phyloP scores from a whole-genome alignment of 2,888 invertebrate species.

The Drosophila anomalata region DNA sequence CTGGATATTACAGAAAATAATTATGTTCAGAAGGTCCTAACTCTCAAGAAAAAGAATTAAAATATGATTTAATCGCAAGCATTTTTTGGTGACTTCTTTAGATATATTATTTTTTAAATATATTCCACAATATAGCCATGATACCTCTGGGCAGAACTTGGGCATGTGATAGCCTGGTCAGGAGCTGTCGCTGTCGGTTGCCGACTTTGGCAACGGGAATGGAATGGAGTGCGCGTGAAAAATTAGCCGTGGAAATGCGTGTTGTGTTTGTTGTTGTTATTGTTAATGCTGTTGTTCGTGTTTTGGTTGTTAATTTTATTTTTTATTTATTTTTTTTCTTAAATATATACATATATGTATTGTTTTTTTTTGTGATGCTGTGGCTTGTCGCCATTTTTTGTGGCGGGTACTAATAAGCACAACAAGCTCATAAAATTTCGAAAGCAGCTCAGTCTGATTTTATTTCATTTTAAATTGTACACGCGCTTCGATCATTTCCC shows the following conservation, averaged over 20 bases:
- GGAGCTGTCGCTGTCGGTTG: constrained; percentile 70
- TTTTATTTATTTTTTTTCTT: neutral
- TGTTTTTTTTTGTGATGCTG: constrained; percentile 8
- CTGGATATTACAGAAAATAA: too few species aligned
- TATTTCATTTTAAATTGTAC: constrained; percentile 71
- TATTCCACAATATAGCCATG: neutral
- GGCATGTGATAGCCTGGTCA: constrained; percentile 61
- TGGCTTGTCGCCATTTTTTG: constrained; percentile 79
- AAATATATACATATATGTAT: neutral
- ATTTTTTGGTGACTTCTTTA: neutral
- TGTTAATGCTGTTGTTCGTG: constrained; percentile 35
- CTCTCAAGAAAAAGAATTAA: too few species aligned
- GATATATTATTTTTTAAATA: too few species aligned
- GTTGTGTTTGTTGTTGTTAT: constrained; percentile 54
- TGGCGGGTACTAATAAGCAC: constrained; percentile 69
- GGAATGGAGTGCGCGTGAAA: constrained; percentile 65
- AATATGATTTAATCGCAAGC: neutral
- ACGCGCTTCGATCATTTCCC: constrained; percentile 57
- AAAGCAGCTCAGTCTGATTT: constrained; percentile 69
- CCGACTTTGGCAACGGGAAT: constrained; percentile 39
- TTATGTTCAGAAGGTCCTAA: too few species aligned
- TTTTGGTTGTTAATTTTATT: constrained; percentile 32
- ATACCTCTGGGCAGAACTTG: constrained; percentile 16
- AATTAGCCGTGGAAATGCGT: constrained; percentile 76
- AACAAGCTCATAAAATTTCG: constrained; percentile 78